These are phyloP conservation scores for Tenthredo mesomela DNA, from an alignment of 2,888 invertebrate genomes.

Conservation along the genomic window DNA sequence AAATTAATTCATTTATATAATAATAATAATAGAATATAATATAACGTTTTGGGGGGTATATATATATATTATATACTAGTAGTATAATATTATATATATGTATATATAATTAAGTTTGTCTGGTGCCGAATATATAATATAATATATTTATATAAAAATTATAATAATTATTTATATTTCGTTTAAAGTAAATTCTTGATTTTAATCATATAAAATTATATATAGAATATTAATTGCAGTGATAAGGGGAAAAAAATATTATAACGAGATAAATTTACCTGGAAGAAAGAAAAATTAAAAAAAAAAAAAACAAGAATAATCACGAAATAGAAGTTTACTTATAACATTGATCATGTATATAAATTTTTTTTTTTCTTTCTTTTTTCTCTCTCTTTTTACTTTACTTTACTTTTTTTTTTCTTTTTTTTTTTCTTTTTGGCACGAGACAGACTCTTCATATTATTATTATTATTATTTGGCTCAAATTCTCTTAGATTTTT, in stretches of 20 bases:
- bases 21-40: neutral
- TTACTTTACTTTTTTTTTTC: neutral
- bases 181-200: too few relatives aligned
- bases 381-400: neutral
- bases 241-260: neutral
- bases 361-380: neutral
- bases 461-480: constrained; percentile 15
- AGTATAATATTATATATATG: neutral
- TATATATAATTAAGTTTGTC: neutral
- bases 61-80: too few relatives aligned
- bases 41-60: neutral
- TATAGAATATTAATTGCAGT: neutral
- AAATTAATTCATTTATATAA: neutral
- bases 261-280: too few relatives aligned
- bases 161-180: too few relatives aligned
- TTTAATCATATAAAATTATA: too few relatives aligned
- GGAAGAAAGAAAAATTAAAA: neutral
- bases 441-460: constrained; percentile 27
- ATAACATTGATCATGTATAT: neutral
- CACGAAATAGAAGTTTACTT: neutral
- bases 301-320: neutral
- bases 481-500: neutral
- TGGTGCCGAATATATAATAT: neutral
- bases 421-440: neutral
- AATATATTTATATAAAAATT: too few relatives aligned